Base-by-base conservation (phyloP, 2,797 vertebrate species). In the Sternotherus odoratus region DNA sequence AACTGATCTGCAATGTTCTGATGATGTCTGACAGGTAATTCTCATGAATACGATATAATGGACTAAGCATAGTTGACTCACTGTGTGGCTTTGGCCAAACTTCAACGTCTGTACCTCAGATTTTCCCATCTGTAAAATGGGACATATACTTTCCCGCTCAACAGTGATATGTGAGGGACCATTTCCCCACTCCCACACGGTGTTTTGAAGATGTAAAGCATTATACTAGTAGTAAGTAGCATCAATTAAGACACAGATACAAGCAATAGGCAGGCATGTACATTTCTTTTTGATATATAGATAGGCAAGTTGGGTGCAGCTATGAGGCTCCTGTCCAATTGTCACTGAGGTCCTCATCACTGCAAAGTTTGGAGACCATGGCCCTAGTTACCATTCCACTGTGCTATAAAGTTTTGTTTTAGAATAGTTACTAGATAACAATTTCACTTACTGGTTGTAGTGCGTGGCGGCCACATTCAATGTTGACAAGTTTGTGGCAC, bases 401-500 rank as follows among this genome's bases (percentile, higher is more conserved):
- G 36, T 12, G 9, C 24, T 46, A 28, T 74, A 46, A 26, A 39
- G 49, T 28, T n/a, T 28, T 60, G n/a, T 83, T 54, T 84, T 33
- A 80, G 26, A 75, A 28, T 53, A 77, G 26, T 77, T 50, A 49
- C 39, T 36, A 56, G 78, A 1, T 9, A 4, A 63, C 12, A 54
- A 30, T 72, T 75, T 77, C 77, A 97, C 98, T 98, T 97, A 98
- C 98, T 36, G 97, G 97, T 82, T 97, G 98, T 82, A 98, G 92
- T 13, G 98, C 94, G 57, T 98, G 99, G 69, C 99, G 97, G 79
- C 99, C 99, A 89, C 99, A 99, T 92, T 99, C 99, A 86, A 98
- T 95, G 6, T 96, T 99, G 90, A 99, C 99, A 86, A 99, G 98
- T 95, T 99, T 99, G 97, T 99, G 99, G 97, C 99, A 99, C 97